Percentiles rank a stretch among this genome's conserved stretches.
Conservation (phyloP, 2,888 invertebrate species). For the Nemurella pictetii region DNA sequence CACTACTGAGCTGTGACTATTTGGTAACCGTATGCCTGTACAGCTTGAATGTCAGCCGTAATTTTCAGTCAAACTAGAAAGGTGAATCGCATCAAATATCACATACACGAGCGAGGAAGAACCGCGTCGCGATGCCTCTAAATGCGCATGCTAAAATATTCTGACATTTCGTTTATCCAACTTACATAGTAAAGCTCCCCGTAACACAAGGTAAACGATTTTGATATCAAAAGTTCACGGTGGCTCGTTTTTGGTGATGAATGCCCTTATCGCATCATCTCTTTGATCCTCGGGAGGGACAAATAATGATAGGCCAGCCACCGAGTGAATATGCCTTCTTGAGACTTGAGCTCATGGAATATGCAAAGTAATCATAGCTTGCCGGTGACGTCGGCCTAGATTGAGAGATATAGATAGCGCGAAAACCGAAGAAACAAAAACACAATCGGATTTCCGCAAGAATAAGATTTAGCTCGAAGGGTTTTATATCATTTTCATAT, state of each 20-base stretch:
- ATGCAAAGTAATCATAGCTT: slow-evolving; percentile 3
- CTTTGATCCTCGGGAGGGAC: neutral
- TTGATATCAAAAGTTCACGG: neutral
- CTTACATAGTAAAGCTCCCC: neutral
- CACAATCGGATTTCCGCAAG: neutral
- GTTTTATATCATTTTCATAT: neutral
- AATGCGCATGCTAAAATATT: neutral
- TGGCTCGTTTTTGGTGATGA: neutral
- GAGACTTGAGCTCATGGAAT: slow-evolving; percentile 4
- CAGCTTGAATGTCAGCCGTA: neutral
- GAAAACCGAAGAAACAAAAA: neutral
- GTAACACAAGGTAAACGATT: slow-evolving; percentile 11
- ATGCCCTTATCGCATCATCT: neutral
- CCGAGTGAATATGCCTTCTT: neutral
- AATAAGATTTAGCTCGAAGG: neutral
- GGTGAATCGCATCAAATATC: neutral
- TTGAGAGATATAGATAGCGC: neutral
- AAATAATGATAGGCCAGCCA: neutral
- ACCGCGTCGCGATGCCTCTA: neutral
- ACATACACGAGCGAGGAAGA: too few species aligned
- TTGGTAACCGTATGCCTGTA: neutral
- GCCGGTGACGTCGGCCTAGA: slow-evolving; percentile 5
- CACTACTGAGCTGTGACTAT: neutral
- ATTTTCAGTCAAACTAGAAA: neutral
- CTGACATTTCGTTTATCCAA: slow-evolving; percentile 15